These are phyloP conservation scores for Halcyon smyrnensis DNA, from an alignment of 2,797 vertebrate species.

Conservation along the genomic window DNA sequence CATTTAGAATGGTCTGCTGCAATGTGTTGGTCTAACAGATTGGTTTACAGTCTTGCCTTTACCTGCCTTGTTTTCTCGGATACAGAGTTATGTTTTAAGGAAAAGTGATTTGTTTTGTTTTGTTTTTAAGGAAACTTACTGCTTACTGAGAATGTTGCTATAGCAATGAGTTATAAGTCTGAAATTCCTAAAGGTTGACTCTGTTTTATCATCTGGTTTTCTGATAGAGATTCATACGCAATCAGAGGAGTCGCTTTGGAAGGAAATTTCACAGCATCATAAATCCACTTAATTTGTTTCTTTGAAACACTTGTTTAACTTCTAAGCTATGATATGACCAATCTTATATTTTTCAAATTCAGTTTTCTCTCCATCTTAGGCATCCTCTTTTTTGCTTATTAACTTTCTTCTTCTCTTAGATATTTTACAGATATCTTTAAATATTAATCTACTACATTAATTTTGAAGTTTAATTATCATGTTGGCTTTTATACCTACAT, in stretches of 20 bases:
- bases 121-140: slow-evolving; percentile 33
- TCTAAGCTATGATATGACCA: not conserved
- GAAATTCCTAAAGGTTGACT: slow-evolving; percentile 73
- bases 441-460: not conserved
- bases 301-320: slow-evolving; percentile 13
- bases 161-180: slow-evolving; percentile 68
- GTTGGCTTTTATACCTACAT: not conserved
- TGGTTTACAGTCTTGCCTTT: not conserved
- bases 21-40: not conserved
- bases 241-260: slow-evolving; percentile 42
- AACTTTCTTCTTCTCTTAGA: not conserved
- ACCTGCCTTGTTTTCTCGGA: slow-evolving; percentile 5
- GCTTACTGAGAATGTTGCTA: slow-evolving; percentile 68
- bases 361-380: not conserved
- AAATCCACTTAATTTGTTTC: slow-evolving; percentile 63
- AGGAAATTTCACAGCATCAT: slow-evolving; percentile 35
- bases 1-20: not conserved
- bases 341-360: not conserved
- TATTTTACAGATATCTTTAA: not conserved
- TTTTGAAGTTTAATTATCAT: not conserved
- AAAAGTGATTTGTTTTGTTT: slow-evolving; percentile 1
- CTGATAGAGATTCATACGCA: slow-evolving; percentile 67
- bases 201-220: slow-evolving; percentile 73
- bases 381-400: not conserved
- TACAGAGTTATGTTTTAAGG: slow-evolving; percentile 49